Base-by-base conservation (phyloP, 2,888 invertebrate species). In the Tipula helvola region DNA sequence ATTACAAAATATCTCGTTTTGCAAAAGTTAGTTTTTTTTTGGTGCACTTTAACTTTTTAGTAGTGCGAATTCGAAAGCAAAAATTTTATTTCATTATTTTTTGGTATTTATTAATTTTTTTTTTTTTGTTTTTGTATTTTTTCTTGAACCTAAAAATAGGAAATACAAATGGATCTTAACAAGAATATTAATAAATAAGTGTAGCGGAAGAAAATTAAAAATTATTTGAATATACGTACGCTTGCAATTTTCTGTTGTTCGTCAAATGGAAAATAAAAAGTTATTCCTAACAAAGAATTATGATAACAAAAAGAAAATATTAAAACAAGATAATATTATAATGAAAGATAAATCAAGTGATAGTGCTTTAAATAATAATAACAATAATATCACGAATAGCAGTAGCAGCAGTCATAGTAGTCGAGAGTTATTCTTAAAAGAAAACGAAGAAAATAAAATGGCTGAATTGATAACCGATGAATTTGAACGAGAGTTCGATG, bases 401-500 rank as follows among this genome's bases (percentile, higher is more conserved):
- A 12, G 84, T 84, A 71, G 84, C n/a, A 36, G 36, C n/a, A 86
- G 57, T 42, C n/a, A 52, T 16, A 16, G 7, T 57, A 57, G 13
- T 5, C 47, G n/a, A 28, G 18, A 44, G 28, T 4, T 28, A 36
- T 86, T 86, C 39, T 36, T 83, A 16, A 44, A 16, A 47, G 86
- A 87, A 83, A 86, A 87, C 41, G 52, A 83, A 47, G 36, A 83
- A 13, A 87, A 87, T 36, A 13, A 36, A 87, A 87, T 47, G 52
- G 36, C 83, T 47, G 86, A 87, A 87, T 71, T 85, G 18, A 16
- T 84, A n/a, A 39, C 47, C 52, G 90, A 89, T n/a, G 90, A 89
- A 86, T 92, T 91, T 86, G 92, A 92, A 87, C 89, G 89, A 86
- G 89, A 89, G 28, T 91, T 91, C 86, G 91, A 91, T 52, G 90